Percentiles rank a stretch among this genome's conserved stretches.
Conservation (phyloP, 2,888 invertebrate species). For the Perithous albicinctus region DNA sequence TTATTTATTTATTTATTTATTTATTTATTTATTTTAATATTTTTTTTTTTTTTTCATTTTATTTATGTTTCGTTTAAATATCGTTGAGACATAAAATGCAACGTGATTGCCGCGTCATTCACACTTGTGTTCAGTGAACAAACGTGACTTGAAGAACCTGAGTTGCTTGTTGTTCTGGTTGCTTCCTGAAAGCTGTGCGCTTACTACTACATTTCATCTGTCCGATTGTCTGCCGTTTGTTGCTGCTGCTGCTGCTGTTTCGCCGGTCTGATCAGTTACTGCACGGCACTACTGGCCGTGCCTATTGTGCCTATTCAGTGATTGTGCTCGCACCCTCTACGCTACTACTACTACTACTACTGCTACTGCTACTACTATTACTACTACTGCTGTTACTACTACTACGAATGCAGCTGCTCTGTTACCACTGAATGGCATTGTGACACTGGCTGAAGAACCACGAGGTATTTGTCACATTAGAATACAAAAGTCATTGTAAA, state of each 20-base stretch:
- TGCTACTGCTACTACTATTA: neutral
- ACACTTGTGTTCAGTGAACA: conserved; percentile 20
- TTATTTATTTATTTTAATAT: neutral
- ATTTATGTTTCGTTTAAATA: neutral
- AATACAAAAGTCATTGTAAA: no score
- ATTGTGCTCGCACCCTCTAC: conserved; percentile 53
- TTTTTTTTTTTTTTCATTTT: neutral
- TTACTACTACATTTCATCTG: neutral
- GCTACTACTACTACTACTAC: neutral
- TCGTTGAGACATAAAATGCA: neutral
- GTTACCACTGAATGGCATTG: conserved; percentile 3
- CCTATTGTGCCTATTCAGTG: conserved; percentile 63
- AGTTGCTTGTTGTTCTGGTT: neutral
- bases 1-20: neutral
- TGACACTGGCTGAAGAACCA: conserved; percentile 26
- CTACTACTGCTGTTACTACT: neutral
- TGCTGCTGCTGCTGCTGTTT: neutral
- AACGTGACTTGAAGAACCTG: neutral
- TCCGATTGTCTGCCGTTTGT: neutral
- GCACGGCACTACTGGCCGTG: conserved; percentile 46
- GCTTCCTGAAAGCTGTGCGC: neutral
- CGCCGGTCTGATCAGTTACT: conserved; percentile 48
- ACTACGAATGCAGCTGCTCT: neutral
- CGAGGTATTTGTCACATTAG: conserved; percentile 52
- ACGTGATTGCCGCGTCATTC: neutral